Evolutionary conservation across 1,140 invertebrate genomes (phyloP).

Genomic region (Vollenhovia emeryi): DNA sequence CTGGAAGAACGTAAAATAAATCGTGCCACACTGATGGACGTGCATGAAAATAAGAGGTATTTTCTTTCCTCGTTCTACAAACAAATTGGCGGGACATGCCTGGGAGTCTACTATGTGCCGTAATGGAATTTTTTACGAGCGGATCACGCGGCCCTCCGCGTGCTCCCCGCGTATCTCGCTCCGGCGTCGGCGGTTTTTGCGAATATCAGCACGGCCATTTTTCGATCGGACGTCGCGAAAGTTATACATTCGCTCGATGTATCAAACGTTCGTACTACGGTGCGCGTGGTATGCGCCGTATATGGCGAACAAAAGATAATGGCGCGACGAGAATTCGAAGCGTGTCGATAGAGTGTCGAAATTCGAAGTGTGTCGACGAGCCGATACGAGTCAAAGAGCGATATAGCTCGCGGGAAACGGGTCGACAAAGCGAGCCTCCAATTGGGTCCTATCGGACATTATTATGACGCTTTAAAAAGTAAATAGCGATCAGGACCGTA

Average conservation of each 20-base stretch:
- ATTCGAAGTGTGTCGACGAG: slow-evolving; percentile 20
- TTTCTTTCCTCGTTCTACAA: slow-evolving; percentile 40
- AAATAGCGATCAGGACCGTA: not conserved
- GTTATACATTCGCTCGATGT: not conserved
- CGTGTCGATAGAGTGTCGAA: slow-evolving; percentile 13
- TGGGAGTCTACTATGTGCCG: not conserved
- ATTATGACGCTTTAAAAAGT: not conserved
- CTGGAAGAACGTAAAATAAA: slow-evolving; percentile 38
- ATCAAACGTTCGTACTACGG: not conserved
- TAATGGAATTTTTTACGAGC: slow-evolving; percentile 55
- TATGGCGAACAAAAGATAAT: slow-evolving; percentile 34
- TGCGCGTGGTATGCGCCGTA: slow-evolving; percentile 10
- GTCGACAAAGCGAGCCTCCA: not conserved
- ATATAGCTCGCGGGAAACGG: not conserved
- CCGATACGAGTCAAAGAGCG: not conserved
- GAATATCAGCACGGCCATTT: slow-evolving; percentile 13
- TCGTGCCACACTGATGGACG: not conserved
- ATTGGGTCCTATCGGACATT: not conserved
- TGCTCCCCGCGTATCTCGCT: not conserved
- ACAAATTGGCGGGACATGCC: slow-evolving; percentile 15
- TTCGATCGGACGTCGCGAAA: slow-evolving; percentile 13
- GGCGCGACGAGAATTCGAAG: slow-evolving; percentile 32
- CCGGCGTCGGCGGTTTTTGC: not conserved
- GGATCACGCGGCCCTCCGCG: not conserved
- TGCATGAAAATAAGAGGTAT: slow-evolving; percentile 46